Evolutionary conservation across 2,797 vertebrate genomes (phyloP).

Genomic region (Trachurus trachurus): DNA sequence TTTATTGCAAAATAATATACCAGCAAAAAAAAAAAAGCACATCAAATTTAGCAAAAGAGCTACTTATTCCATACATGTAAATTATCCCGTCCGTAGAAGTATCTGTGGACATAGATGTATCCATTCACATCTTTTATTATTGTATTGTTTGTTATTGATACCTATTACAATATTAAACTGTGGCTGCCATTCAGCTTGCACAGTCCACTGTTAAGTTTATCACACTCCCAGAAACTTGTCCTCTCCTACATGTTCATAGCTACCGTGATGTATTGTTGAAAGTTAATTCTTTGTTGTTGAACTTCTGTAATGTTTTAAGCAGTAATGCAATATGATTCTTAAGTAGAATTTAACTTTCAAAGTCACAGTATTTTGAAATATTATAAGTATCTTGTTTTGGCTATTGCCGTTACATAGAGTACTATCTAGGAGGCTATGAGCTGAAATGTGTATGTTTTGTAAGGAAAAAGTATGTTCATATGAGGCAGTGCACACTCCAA

Average conservation of each 20-base stretch:
- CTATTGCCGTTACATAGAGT: constrained; percentile 52
- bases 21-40: constrained; percentile 68
- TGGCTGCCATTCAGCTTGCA: constrained; percentile 56
- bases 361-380: constrained; percentile 63
- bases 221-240: constrained; percentile 54
- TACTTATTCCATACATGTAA: constrained; percentile 78
- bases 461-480: constrained; percentile 52
- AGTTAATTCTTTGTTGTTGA: background rate
- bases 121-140: constrained; percentile 71
- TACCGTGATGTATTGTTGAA: constrained; percentile 27
- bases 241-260: constrained; percentile 39
- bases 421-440: constrained; percentile 67
- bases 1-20: constrained; percentile 83
- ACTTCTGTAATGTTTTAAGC: constrained; percentile 49
- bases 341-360: constrained; percentile 54
- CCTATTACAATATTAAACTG: constrained; percentile 53
- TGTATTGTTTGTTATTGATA: no score
- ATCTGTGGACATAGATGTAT: constrained; percentile 46
- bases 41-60: constrained; percentile 75
- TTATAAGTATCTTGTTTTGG: constrained; percentile 61
- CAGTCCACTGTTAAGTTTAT: constrained; percentile 47
- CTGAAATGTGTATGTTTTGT: constrained; percentile 61
- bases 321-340: constrained; percentile 46
- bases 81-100: constrained; percentile 72
- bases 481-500: constrained; percentile 63